phyloP scores from a whole-genome alignment of 2,113 vertebrate species.

The Ochotona princeps region DNA sequence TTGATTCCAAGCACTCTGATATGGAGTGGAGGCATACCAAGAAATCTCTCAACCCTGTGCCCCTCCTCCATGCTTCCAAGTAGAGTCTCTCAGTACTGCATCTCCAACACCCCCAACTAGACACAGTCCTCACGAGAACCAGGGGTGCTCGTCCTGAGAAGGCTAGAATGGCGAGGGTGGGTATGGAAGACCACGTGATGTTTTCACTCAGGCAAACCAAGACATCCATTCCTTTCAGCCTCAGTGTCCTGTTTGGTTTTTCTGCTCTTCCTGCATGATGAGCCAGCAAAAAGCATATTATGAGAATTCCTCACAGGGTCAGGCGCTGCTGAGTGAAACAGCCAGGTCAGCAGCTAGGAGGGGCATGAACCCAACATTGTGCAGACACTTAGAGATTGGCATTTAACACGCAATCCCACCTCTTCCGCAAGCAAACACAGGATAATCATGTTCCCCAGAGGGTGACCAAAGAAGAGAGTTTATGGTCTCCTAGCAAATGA shows the following conservation, averaged over 20 bases:
- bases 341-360: slow-evolving; percentile 39
- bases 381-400: background rate
- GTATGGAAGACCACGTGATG: background rate
- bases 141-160: slow-evolving; percentile 24
- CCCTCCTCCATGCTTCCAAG: background rate
- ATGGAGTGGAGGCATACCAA: too few species aligned
- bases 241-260: slow-evolving; percentile 44
- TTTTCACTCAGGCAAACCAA: slow-evolving; percentile 66
- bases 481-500: slow-evolving; percentile 43
- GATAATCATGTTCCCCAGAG: slow-evolving; percentile 57
- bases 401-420: background rate
- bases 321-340: slow-evolving; percentile 39
- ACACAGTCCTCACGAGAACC: background rate
- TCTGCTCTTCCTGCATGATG: slow-evolving; percentile 75
- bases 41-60: too few species aligned
- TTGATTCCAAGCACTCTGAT: too few species aligned
- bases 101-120: slow-evolving; percentile 62
- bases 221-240: slow-evolving; percentile 41
- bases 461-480: slow-evolving; percentile 45
- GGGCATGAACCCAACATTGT: background rate
- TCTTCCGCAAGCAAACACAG: slow-evolving; percentile 47
- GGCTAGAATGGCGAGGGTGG: background rate
- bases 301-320: background rate
- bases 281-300: slow-evolving; percentile 55
- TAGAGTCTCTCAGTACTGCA: slow-evolving; percentile 16